Base-by-base conservation (phyloP, 2,888 invertebrate genomes). In the Mythimna loreyi region DNA sequence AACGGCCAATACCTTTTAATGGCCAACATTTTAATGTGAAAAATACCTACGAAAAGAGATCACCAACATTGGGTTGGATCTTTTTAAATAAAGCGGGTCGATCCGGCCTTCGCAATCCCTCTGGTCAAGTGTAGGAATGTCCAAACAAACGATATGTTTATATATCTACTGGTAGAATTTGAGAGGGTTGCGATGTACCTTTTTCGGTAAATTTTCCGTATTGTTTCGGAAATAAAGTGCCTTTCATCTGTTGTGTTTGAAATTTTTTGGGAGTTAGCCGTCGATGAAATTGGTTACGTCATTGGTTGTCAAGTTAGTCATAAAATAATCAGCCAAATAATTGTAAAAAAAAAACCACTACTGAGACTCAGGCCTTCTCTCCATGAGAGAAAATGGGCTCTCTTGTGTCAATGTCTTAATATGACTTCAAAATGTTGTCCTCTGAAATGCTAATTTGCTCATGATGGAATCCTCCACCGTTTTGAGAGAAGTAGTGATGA, bases 61-160 rank as follows among this genome's bases (percentile, higher is more conserved):
- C 65, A 53, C 56, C 30, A 69, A 50, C 40, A 25, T 45, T 16
- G 28, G 77, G 45, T 21, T 43, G 59, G 57, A 65, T 73, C 69
- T 78, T 72, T 71, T 80, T 67, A 73, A 67, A 74, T 65, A 73
- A 73, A 73, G 21, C 52, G 66, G 69, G 21, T 74, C 56, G 25
- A 60, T 45, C 28, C 55, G 52, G 45, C 69, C 55, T 64, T 66
- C 59, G 11, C 47, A 55, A 67, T 67, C 64, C 68, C 60, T 64
- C 59, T 67, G 56, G 78, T 73, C 74, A 64, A 80, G 74, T 65
- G 60, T 58, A 47, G 52, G 52, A 30, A 47, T 21, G 40, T 36
- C 50, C 65, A 76, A 71, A 76, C 61, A 71, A 56, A 63, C 21
- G 23, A 30, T 67, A 47, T 57, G 19, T 67, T n/a, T 49, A 3